A percentile compares a stretch with the other conserved stretches of the same genome.
Evolutionary conservation across 2,888 invertebrate species (phyloP).

Genomic region (Netelia inedita): DNA sequence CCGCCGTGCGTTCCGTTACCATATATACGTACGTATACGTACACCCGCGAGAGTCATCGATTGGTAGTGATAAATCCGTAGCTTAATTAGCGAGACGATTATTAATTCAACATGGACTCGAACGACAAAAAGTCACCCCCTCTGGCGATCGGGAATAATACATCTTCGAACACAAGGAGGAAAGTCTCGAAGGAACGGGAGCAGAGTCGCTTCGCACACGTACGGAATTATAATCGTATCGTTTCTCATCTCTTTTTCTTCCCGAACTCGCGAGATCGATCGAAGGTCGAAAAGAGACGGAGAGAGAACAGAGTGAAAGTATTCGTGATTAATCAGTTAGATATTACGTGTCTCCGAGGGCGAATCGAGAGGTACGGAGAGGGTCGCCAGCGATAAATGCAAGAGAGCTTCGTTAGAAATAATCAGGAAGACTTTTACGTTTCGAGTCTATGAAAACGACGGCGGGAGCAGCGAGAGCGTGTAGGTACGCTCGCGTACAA

Average conservation of each 20-base stretch:
- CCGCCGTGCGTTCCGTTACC: constrained; percentile 52
- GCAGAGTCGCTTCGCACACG: constrained; percentile 5
- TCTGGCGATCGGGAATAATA: not conserved
- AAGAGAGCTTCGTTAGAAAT: constrained; percentile 76
- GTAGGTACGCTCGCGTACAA: constrained; percentile 24
- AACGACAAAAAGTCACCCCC: constrained; percentile 12
- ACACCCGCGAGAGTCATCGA: constrained; percentile 33
- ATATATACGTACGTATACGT: constrained; percentile 5
- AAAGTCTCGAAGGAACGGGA: constrained; percentile 15
- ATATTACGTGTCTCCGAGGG: constrained; percentile 50
- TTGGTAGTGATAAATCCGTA: constrained; percentile 65
- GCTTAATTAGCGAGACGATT: constrained; percentile 70
- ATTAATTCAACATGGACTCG: constrained; percentile 44
- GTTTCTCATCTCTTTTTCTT: not conserved
- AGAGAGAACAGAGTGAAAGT: constrained; percentile 50
- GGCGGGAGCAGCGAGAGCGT: constrained; percentile 6
- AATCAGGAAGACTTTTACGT: constrained; percentile 69
- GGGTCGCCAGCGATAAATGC: constrained; percentile 28
- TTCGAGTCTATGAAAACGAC: constrained; percentile 24
- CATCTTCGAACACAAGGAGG: not conserved
- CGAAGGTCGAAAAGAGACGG: constrained; percentile 1
- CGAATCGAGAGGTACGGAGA: constrained; percentile 14
- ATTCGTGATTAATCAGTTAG: constrained; percentile 57
- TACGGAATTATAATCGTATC: constrained; percentile 52
- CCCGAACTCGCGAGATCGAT: not conserved